Base-by-base conservation (phyloP, 2,797 vertebrate species). In the Silurus lanzhouensis region DNA sequence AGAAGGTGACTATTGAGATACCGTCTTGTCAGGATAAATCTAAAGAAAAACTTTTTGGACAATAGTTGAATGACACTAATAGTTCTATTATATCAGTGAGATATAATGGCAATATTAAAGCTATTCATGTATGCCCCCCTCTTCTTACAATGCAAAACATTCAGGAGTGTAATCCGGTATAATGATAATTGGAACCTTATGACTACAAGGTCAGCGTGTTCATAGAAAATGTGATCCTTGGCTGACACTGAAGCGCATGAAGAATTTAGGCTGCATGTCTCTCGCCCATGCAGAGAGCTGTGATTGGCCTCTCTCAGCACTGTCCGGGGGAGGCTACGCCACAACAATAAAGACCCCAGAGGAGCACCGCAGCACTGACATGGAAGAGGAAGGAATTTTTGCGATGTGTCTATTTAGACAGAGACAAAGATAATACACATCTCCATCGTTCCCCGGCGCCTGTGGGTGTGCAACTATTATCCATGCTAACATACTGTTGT, bases 391-490 rank as follows among this genome's bases (percentile, higher is more conserved):
- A 89, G 74, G 88, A 89, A 92, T 92, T 90, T 90, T 91, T 71
- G 81, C 78, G 89, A 85, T 90, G 89, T 89, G 88, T 88, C 79
- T 86, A 68, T 61, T 85, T 52, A 81, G 63, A 20, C 61, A 66
- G 77, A 77, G 84, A 90, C 91, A 92, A 90, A 90, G 81, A 84
- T 86, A 83, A 85, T 85, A 89, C 84, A 89, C 88, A 91, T 88
- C 70, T 83, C 86, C 83, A 86, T 81, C 66, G 71, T 88, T 78
- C 82, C 48, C 44, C 72, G 72, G 83, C 70, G 87, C 81, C 44
- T 83, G 90, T 89, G 89, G 87, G 88, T 85, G 90, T 85, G 79
- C 31, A 83, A 67, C 27, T 81, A 81, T 88, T 85, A 86, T 84
- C 6, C 64, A 46, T 22, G 22, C 55, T 70, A 55, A 79, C 64